A percentile compares a stretch with the other conserved stretches of the same genome.
phyloP scores from a whole-genome alignment of 2,113 vertebrate species.

The Pedetes capensis region DNA sequence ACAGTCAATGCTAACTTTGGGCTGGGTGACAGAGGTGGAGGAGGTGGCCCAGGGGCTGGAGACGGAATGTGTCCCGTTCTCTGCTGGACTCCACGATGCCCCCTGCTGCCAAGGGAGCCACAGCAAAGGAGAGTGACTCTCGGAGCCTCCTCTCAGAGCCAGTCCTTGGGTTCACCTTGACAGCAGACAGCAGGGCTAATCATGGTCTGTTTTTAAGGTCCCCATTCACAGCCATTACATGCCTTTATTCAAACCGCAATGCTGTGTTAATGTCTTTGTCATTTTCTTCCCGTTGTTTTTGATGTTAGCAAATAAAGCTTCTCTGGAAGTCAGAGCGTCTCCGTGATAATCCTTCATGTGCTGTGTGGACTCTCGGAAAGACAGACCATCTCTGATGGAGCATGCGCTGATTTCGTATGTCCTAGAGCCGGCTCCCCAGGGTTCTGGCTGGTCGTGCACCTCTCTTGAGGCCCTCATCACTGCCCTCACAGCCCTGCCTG shows the following conservation, averaged over 20 bases:
- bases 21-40: not conserved
- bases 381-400: not conserved
- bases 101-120: not conserved
- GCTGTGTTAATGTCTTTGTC: not conserved
- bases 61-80: not conserved
- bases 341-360: not conserved
- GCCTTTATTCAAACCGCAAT: not conserved
- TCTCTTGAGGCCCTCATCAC: not conserved
- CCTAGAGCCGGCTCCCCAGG: not conserved
- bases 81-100: no score
- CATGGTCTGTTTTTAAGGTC: not conserved
- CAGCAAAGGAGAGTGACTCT: rapidly evolving
- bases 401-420: not conserved
- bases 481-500: not conserved
- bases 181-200: not conserved
- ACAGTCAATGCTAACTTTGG: not conserved
- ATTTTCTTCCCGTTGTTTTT: not conserved
- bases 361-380: not conserved
- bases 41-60: not conserved
- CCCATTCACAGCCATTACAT: not conserved
- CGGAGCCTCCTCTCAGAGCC: not conserved
- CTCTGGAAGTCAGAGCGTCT: not conserved
- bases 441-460: not conserved
- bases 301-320: not conserved
- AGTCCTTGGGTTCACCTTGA: not conserved